A percentile compares a stretch with the other conserved stretches of the same genome.
phyloP scores from a whole-genome alignment of 2,888 invertebrate genomes.

The Aleiodes leptofemur region DNA sequence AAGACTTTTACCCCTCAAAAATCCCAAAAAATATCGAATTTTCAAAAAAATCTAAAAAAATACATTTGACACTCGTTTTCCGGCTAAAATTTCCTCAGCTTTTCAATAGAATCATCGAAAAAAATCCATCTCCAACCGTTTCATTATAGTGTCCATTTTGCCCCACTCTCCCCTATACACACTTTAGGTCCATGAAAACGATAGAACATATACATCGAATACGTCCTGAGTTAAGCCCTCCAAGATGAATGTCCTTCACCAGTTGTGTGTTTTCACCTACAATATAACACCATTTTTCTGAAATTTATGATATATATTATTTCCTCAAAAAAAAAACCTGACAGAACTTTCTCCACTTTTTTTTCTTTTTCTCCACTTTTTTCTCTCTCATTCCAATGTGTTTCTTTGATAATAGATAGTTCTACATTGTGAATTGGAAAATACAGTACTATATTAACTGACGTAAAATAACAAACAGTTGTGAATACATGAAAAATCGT shows the following conservation, averaged over 20 bases:
- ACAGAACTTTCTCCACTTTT: conserved; percentile 57
- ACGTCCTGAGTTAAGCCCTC: conserved; percentile 61
- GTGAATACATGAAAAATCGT: conserved; percentile 49
- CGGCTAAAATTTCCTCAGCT: too few relatives aligned
- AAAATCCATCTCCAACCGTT: too few relatives aligned
- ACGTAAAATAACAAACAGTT: conserved; percentile 27
- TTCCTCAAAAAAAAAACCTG: conserved; percentile 62
- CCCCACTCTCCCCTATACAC: too few relatives aligned
- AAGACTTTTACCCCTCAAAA: too few relatives aligned
- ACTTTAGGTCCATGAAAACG: too few relatives aligned
- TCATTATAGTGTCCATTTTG: too few relatives aligned
- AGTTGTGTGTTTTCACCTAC: conserved; percentile 46
- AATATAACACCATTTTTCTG: conserved; percentile 59
- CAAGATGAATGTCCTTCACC: conserved; percentile 64
- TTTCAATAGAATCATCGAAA: too few relatives aligned
- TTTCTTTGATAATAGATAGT: conserved; percentile 26
- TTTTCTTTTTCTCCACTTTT: conserved; percentile 46
- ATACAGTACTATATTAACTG: conserved; percentile 34
- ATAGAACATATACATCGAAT: conserved; percentile 46
- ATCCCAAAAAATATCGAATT: too few relatives aligned
- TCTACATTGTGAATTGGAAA: conserved; percentile 36
- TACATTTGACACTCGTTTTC: too few relatives aligned
- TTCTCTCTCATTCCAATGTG: neutral
- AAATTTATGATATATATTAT: conserved; percentile 65
- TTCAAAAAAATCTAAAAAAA: too few relatives aligned